A percentile compares a stretch with the other conserved stretches of the same genome.
phyloP scores from a whole-genome alignment of 2,113 vertebrate species.

The Oncorhynchus kisutch region DNA sequence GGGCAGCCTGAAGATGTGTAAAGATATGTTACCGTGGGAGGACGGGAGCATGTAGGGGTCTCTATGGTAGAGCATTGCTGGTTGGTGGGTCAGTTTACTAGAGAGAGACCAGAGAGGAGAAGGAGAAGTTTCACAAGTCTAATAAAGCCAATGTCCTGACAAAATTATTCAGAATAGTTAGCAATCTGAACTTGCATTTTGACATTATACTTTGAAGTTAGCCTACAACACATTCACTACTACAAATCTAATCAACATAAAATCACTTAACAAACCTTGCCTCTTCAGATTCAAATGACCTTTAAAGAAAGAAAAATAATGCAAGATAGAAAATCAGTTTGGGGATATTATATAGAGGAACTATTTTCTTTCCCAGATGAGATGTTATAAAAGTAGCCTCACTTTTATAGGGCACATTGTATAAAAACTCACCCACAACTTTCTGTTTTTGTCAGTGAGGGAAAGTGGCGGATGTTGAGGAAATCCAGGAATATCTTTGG shows the following conservation, averaged over 20 bases:
- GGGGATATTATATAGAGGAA: background rate
- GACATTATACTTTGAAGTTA: too few species aligned
- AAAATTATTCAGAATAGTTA: too few species aligned
- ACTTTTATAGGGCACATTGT: background rate
- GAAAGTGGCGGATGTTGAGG: conserved; percentile 93
- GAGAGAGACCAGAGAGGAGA: conserved; percentile 78
- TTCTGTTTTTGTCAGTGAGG: conserved; percentile 94
- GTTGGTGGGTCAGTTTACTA: conserved; percentile 99
- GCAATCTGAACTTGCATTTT: too few species aligned
- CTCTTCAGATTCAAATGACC: conserved; percentile 94
- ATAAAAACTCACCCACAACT: conserved; percentile 89
- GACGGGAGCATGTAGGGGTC: conserved; percentile 94
- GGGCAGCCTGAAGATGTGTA: too few species aligned
- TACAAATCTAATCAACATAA: too few species aligned
- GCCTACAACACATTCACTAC: too few species aligned
- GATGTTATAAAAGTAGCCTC: background rate
- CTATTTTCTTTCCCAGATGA: background rate
- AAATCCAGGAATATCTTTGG: conserved; percentile 98
- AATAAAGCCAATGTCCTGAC: too few species aligned
- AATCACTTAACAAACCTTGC: conserved; percentile 74
- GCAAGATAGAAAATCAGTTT: background rate
- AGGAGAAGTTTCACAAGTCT: background rate
- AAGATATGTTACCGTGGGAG: conserved; percentile 72
- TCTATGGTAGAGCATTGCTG: conserved; percentile 92
- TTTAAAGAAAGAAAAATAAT: conserved; percentile 53